Evolutionary conservation across 2,113 vertebrate species (phyloP).

Genomic region (Ia io): DNA sequence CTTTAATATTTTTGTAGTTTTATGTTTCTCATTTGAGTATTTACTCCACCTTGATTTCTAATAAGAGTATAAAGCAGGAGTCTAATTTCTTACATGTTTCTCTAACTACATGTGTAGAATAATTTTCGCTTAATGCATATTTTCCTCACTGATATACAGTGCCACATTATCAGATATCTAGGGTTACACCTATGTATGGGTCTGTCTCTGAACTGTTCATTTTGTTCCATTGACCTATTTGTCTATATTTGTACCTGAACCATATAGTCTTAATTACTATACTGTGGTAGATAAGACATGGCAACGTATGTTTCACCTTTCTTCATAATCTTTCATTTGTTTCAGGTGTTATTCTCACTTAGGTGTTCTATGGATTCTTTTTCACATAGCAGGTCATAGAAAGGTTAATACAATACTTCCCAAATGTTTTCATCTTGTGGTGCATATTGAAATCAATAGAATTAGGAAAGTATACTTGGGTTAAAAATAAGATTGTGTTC

Average conservation of each 20-base stretch:
- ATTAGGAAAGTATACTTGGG: background rate
- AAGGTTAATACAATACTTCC: fast-evolving
- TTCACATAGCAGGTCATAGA: background rate
- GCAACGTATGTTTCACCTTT: background rate
- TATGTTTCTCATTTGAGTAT: background rate
- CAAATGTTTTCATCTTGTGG: background rate
- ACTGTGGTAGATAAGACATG: background rate
- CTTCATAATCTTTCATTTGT: background rate
- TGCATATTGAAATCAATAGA: background rate
- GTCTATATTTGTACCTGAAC: background rate
- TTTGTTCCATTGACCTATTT: background rate
- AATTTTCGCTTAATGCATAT: background rate
- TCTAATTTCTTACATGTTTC: background rate
- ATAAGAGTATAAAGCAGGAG: background rate
- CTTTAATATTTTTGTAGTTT: background rate
- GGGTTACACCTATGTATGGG: background rate
- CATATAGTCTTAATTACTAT: background rate
- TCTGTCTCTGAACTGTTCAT: background rate
- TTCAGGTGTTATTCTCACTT: background rate
- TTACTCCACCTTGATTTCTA: background rate
- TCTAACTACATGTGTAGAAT: background rate
- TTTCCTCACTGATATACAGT: background rate
- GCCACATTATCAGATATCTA: background rate
- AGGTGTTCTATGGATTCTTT: background rate
- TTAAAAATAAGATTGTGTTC: background rate